phyloP scores from a whole-genome alignment of 2,888 invertebrate species.

The Tiphia femorata region DNA sequence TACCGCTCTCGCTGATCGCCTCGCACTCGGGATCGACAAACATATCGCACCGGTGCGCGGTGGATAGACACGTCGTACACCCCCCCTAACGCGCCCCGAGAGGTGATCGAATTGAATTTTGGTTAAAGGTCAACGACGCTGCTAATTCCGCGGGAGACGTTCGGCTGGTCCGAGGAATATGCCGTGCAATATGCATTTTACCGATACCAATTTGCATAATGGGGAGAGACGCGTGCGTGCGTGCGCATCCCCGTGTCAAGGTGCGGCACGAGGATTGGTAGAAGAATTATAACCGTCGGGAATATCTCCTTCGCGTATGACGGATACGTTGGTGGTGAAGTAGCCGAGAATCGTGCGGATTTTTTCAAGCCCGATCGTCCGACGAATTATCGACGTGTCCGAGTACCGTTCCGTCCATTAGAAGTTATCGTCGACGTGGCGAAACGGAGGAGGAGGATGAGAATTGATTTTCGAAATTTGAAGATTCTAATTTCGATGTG shows the following conservation, averaged over 20 bases:
- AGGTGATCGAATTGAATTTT: slow-evolving; percentile 24
- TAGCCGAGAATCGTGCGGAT: too few species aligned
- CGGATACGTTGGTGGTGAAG: too few species aligned
- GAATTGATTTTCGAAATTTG: too few species aligned
- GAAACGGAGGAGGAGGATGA: too few species aligned
- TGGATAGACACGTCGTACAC: slow-evolving; percentile 17
- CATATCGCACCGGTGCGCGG: slow-evolving; percentile 13
- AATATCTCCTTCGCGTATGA: too few species aligned
- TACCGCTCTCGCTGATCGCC: not conserved
- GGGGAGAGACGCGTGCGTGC: not conserved
- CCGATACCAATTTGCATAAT: slow-evolving; percentile 1
- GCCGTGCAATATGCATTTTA: slow-evolving; percentile 1
- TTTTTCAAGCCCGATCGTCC: too few species aligned
- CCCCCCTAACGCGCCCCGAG: too few species aligned
- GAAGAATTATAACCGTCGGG: too few species aligned
- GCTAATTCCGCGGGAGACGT: slow-evolving; percentile 21
- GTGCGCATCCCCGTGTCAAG: not conserved
- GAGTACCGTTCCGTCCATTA: too few species aligned
- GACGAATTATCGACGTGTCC: too few species aligned
- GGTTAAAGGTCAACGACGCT: slow-evolving; percentile 30
- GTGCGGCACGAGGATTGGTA: not conserved
- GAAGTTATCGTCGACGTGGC: too few species aligned
- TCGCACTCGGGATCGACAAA: slow-evolving; percentile 22
- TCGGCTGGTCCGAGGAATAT: not conserved
- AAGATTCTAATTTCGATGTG: too few species aligned